Evolutionary conservation across 2,113 vertebrate species (phyloP).

Genomic region (Eulacestoma nigropectus): DNA sequence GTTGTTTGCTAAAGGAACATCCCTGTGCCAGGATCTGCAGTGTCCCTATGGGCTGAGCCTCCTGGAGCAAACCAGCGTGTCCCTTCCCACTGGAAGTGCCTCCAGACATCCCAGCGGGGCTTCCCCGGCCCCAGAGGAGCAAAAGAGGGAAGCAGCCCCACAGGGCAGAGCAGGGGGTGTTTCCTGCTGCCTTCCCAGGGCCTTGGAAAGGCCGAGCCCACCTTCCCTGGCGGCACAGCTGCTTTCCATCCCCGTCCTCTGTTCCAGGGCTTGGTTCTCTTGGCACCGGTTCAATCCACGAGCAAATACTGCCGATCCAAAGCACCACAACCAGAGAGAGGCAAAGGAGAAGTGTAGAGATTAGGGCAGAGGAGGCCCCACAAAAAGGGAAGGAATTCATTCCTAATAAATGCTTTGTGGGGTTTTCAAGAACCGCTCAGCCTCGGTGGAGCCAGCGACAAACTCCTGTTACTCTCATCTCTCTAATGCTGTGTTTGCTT

Average conservation of each 20-base stretch:
- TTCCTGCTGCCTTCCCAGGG: neutral
- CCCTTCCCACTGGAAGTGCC: neutral
- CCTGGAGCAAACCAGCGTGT: neutral
- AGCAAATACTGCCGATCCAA: conserved; percentile 3
- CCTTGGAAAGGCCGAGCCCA: neutral
- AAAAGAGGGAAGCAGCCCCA: neutral
- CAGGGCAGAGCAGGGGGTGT: neutral
- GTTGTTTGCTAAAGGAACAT: neutral
- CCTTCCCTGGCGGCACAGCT: conserved; percentile 19
- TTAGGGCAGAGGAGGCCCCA: conserved; percentile 31
- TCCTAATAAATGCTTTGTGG: conserved; percentile 21
- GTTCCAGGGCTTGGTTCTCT: neutral
- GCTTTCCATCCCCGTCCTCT: neutral
- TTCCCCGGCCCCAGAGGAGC: neutral
- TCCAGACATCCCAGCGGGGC: neutral
- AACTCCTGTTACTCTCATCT: neutral
- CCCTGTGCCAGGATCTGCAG: neutral
- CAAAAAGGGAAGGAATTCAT: conserved; percentile 43
- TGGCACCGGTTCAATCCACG: neutral
- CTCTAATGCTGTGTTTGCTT: neutral
- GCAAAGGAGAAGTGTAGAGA: conserved; percentile 9
- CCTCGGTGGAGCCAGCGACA: neutral
- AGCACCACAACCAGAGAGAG: conserved; percentile 6
- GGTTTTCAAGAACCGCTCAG: conserved; percentile 15
- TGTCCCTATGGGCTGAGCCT: neutral